These are phyloP conservation scores for Dendrolimus kikuchii DNA, from an alignment of 1,140 invertebrate genomes.

Conservation along the genomic window DNA sequence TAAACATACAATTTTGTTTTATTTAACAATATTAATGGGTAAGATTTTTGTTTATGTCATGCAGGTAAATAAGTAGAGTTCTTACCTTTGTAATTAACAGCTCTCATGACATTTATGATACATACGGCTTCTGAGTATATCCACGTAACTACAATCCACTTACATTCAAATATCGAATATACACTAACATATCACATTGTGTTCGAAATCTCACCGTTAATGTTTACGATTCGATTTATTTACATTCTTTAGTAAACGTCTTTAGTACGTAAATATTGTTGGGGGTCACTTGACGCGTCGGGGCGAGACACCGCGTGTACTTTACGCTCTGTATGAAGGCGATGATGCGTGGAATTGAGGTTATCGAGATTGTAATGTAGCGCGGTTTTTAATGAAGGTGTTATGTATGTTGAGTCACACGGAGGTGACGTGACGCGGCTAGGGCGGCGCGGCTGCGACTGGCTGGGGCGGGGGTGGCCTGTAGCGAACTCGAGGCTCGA, in stretches of 20 bases:
- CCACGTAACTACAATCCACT: constrained; percentile 28
- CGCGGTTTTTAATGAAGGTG: constrained; percentile 33
- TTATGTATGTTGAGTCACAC: constrained; percentile 26
- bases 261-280: constrained; percentile 12
- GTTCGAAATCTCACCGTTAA: constrained; percentile 18
- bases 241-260: constrained; percentile 21
- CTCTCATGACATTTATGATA: constrained; percentile 9
- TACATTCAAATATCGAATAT: constrained; percentile 22
- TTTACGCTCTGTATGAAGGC: constrained; percentile 9
- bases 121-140: constrained; percentile 13
- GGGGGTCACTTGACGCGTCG: constrained; percentile 3
- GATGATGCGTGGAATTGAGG: constrained; percentile 23
- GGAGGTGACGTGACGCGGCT: constrained; percentile 29
- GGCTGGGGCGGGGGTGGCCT: constrained; percentile 36
- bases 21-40: no score
- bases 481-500: not conserved
- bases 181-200: constrained; percentile 32
- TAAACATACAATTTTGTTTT: no score
- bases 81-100: constrained; percentile 20
- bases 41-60: no score
- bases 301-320: constrained; percentile 1
- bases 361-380: constrained; percentile 22
- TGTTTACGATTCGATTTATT: constrained; percentile 36
- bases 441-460: constrained; percentile 39
- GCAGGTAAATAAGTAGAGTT: no score